phyloP scores from a whole-genome alignment of 2,888 invertebrate genomes.

The Drosophila yooni region DNA sequence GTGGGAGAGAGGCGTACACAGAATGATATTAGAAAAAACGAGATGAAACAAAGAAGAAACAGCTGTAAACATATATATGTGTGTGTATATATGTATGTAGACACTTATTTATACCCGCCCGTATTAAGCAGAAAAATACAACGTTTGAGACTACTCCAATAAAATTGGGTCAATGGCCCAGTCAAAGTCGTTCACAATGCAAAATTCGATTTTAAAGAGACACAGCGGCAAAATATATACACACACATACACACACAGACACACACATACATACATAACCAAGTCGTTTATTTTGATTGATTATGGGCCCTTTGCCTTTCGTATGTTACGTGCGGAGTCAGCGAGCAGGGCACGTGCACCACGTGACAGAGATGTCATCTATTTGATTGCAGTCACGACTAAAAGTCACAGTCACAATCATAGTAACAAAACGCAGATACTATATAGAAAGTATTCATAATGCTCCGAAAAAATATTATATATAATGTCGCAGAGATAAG shows the following conservation, averaged over 20 bases:
- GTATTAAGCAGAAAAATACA: slow-evolving; percentile 2
- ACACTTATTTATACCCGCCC: background rate
- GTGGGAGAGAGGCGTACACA: background rate
- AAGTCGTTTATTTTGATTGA: slow-evolving; percentile 38
- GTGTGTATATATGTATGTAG: background rate
- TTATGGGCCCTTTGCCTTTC: slow-evolving; percentile 57
- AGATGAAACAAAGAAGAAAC: slow-evolving; percentile 29
- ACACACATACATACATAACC: slow-evolving; percentile 1
- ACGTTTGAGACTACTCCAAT: slow-evolving; percentile 14
- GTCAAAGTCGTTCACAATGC: slow-evolving; percentile 60
- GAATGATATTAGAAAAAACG: slow-evolving; percentile 29
- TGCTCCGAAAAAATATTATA: background rate
- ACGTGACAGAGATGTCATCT: slow-evolving; percentile 34
- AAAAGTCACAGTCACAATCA: slow-evolving; percentile 1
- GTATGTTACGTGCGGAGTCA: slow-evolving; percentile 61
- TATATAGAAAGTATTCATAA: background rate
- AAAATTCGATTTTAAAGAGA: slow-evolving; percentile 14
- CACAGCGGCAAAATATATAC: background rate
- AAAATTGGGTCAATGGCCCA: slow-evolving; percentile 74
- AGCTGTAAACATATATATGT: slow-evolving; percentile 24
- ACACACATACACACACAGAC: background rate
- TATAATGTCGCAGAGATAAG: background rate
- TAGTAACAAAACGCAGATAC: background rate
- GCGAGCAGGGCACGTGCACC: slow-evolving; percentile 64
- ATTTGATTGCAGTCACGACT: slow-evolving; percentile 4